These are phyloP conservation scores for Astropecten irregularis DNA, from an alignment of 53 echinoderm and acorn worm genomes.

Conservation along the genomic window DNA sequence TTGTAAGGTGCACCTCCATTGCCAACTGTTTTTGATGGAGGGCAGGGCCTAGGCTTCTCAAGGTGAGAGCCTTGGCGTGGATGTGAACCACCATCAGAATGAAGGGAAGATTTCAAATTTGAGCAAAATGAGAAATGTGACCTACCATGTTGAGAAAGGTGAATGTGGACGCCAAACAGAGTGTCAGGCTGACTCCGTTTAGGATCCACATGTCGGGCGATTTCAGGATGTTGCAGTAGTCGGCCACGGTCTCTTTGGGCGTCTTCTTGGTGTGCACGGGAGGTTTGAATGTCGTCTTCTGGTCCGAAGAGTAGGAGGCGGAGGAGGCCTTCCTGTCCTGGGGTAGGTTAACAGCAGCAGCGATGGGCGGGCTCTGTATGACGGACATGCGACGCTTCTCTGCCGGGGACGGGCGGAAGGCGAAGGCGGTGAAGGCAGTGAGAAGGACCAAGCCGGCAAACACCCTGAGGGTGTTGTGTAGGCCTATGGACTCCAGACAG, in stretches of 20 bases:
- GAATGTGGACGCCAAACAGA: slow-evolving; percentile 30
- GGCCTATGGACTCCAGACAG: slow-evolving; percentile 14
- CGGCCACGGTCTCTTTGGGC: slow-evolving; percentile 10
- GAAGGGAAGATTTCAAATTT: too few species aligned
- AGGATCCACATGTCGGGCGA: slow-evolving; percentile 50
- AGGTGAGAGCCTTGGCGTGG: too few species aligned
- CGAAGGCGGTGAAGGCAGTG: not conserved
- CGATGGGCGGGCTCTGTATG: not conserved
- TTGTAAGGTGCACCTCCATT: too few species aligned
- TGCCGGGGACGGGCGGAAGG: slow-evolving; percentile 44
- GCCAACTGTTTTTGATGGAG: too few species aligned
- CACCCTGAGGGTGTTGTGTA: slow-evolving; percentile 13
- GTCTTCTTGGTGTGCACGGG: slow-evolving; percentile 45
- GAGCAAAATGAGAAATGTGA: too few species aligned
- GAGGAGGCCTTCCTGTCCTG: not conserved
- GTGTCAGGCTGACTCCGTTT: not conserved
- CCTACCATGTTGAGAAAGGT: slow-evolving; percentile 50
- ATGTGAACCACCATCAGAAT: too few species aligned
- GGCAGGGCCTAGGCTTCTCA: too few species aligned
- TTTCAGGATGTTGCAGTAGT: not conserved
- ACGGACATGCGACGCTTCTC: slow-evolving; percentile 50
- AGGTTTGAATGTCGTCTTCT: not conserved
- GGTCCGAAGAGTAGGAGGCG: not conserved
- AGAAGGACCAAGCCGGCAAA: slow-evolving; percentile 16
- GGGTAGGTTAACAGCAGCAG: not conserved